Evolutionary conservation across 2,888 invertebrate species (phyloP).

Genomic region (Eurois occulta): DNA sequence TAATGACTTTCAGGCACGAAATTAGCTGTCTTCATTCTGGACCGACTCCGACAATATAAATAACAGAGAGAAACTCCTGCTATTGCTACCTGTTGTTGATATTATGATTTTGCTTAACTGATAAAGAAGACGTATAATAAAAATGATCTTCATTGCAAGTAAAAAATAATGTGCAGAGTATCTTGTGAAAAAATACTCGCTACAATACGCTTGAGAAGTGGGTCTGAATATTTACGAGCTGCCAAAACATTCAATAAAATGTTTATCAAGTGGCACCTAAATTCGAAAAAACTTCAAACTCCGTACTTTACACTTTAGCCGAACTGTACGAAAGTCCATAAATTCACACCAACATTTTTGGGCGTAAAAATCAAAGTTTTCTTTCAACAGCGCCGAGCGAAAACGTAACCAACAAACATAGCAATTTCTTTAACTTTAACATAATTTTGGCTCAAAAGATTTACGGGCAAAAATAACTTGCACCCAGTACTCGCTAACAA

Average conservation of each 20-base stretch:
- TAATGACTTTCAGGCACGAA: neutral
- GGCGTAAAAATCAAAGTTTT: conserved; percentile 67
- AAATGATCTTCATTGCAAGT: neutral
- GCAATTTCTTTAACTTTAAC: conserved; percentile 60
- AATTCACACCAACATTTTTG: conserved; percentile 61
- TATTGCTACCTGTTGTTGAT: neutral
- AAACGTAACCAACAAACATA: conserved; percentile 62
- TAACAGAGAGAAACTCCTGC: neutral
- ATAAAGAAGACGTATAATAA: neutral
- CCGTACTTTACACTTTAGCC: conserved; percentile 39
- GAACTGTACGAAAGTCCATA: conserved; percentile 53
- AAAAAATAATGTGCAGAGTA: neutral
- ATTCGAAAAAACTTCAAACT: conserved; percentile 48
- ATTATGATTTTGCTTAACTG: no score
- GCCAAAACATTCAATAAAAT: conserved; percentile 29
- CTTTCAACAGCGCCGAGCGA: conserved; percentile 29
- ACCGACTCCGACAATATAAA: neutral
- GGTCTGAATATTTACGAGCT: neutral
- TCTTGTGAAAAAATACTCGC: neutral
- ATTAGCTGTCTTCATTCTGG: neutral
- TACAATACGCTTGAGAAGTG: neutral
- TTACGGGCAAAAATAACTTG: conserved; percentile 68
- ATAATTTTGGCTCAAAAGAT: conserved; percentile 69
- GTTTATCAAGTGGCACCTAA: conserved; percentile 36
- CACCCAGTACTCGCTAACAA: conserved; percentile 70